phyloP scores from a whole-genome alignment of 1,140 invertebrate species.

The Helicoverpa zea region DNA sequence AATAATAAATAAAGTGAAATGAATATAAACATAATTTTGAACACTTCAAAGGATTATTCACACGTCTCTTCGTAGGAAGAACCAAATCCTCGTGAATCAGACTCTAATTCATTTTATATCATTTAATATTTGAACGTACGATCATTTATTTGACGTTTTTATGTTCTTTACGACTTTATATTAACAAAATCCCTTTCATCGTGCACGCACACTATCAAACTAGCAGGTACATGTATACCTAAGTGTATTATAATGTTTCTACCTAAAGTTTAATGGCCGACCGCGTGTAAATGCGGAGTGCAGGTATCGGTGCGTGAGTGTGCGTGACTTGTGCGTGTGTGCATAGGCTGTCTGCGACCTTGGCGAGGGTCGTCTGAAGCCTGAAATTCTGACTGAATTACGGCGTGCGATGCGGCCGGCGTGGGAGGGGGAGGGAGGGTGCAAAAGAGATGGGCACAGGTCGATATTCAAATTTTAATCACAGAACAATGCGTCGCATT shows the following conservation, averaged over 20 bases:
- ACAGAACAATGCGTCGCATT: constrained; percentile 59
- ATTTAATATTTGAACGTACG: constrained; percentile 33
- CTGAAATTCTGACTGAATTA: constrained; percentile 68
- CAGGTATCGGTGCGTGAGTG: constrained; percentile 61
- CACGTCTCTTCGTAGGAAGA: not conserved
- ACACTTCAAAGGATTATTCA: too few species aligned
- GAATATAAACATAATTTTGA: too few species aligned
- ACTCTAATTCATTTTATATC: constrained; percentile 16
- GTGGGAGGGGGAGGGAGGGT: constrained; percentile 51
- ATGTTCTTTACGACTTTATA: constrained; percentile 25
- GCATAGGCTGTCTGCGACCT: constrained; percentile 79
- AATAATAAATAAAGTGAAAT: too few species aligned
- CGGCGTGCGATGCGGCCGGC: constrained; percentile 55
- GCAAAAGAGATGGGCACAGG: constrained; percentile 45
- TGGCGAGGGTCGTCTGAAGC: constrained; percentile 77
- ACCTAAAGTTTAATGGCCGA: constrained; percentile 61
- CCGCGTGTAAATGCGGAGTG: constrained; percentile 46
- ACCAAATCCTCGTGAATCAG: constrained; percentile 18
- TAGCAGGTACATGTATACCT: not conserved
- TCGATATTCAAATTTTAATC: constrained; percentile 74
- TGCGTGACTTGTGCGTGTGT: constrained; percentile 58
- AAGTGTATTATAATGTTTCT: constrained; percentile 30
- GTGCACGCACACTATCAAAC: constrained; percentile 28
- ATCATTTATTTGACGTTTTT: constrained; percentile 34
- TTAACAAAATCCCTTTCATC: constrained; percentile 33